Evolutionary conservation across 2,797 vertebrate species (phyloP).

Genomic region (Champsocephalus esox): DNA sequence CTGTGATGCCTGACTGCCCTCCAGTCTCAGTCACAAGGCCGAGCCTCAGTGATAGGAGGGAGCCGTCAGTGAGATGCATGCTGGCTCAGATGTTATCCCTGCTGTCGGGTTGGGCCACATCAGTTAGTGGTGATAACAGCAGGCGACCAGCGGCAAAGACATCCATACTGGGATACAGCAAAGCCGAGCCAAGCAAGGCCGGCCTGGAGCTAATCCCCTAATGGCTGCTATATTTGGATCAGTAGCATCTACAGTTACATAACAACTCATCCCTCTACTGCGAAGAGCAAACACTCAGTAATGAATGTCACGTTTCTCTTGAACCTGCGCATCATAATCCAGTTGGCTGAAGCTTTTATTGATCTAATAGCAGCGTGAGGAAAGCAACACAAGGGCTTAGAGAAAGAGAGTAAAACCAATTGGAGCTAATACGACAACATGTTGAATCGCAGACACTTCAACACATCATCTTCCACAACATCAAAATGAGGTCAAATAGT

Average conservation of each 20-base stretch:
- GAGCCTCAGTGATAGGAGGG: not conserved
- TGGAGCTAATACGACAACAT: conserved; percentile 5
- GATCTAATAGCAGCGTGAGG: conserved; percentile 21
- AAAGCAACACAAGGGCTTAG: not conserved
- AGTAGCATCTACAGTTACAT: conserved; percentile 76
- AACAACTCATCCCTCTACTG: conserved; percentile 71
- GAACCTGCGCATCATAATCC: conserved; percentile 30
- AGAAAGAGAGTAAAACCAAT: not conserved
- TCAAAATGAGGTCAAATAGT: conserved; percentile 59
- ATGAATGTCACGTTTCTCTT: conserved; percentile 51
- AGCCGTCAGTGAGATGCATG: conserved; percentile 14
- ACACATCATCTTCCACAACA: not conserved
- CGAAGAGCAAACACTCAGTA: conserved; percentile 61
- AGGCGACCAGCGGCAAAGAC: conserved; percentile 67
- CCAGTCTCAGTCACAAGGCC: conserved; percentile 6
- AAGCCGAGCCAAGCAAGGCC: conserved; percentile 65
- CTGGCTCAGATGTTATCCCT: conserved; percentile 26
- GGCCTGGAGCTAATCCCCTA: conserved; percentile 82
- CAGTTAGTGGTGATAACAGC: conserved; percentile 39
- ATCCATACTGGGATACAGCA: conserved; percentile 51
- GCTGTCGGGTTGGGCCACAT: conserved; percentile 43
- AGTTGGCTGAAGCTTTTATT: conserved; percentile 36
- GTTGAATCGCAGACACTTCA: conserved; percentile 5
- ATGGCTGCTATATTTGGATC: conserved; percentile 86
- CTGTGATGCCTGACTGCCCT: conserved; percentile 6